Evolutionary conservation across 1,140 invertebrate species (phyloP), one percentile per base, ranked within the genome.

Genomic region (Caenorhabditis inopinata): DNA sequence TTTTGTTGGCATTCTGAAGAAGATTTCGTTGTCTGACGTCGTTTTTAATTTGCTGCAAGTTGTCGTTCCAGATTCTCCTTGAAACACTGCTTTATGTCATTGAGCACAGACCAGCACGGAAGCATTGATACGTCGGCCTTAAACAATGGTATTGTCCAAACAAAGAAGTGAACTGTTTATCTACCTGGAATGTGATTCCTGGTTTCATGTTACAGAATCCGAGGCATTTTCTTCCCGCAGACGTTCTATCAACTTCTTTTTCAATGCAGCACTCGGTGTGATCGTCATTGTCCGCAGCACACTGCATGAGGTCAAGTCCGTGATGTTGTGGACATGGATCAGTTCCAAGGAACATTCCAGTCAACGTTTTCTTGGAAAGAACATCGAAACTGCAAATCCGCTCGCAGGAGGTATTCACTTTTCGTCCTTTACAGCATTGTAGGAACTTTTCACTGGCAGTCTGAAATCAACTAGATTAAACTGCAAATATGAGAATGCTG

Each of bases 161-260:
- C n/a, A 51, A 4, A 42, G 27, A 5, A 5, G 0, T 38, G 6
- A 21, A 21, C 3, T 14, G 12, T 29, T 47, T 75, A 29, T 76
- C 73, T 38, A 86, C 85, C 77, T 87, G 84, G 83, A 86, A 86
- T 23, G 85, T 53, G 7, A 86, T 53, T 48, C 83, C 85, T 12
- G 85, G 85, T 23, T 78, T 84, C 85, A 87, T 81, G n/a, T 83
- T 83, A 68, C 86, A 87, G 81, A 87, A 87, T 21, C 84, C 85
- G 25, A 87, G 85, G 53, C 85, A 87, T 78, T 87, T 83, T 14
- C 84, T 74, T 25, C 81, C 82, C 7, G 84, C 84, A 1, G 84
- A 47, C 25, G 83, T 83, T 29, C 74, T 81, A 48, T 80, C 38
- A n/a, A 85, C 78, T 23, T 53, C 74, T 46, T 35, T 82, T 25